phyloP scores from a whole-genome alignment of 2,113 vertebrate genomes.

The Trematocara variabile region DNA sequence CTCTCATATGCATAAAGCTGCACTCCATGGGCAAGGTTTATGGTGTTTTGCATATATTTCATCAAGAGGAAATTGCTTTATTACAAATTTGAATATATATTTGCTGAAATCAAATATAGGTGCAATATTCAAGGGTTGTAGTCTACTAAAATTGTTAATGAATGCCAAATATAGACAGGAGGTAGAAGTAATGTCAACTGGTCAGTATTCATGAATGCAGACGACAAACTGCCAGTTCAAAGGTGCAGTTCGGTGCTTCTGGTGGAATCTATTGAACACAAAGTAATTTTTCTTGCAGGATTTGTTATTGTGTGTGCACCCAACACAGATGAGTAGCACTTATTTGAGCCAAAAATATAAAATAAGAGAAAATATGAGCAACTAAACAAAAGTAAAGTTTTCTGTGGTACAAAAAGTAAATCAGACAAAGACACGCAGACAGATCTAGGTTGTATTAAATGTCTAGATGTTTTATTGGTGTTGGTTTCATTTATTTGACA shows the following conservation, averaged over 20 bases:
- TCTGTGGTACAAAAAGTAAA: not conserved
- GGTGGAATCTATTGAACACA: not conserved
- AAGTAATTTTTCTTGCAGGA: not conserved
- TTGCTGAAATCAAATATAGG: not conserved
- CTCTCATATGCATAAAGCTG: not conserved
- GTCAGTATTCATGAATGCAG: not conserved
- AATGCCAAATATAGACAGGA: not conserved
- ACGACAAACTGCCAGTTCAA: not conserved
- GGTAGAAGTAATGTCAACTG: not conserved
- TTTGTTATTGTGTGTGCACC: not conserved
- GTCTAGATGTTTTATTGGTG: slow-evolving; percentile 83
- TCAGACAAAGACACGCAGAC: slow-evolving; percentile 61
- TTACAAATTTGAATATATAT: not conserved
- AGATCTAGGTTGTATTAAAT: slow-evolving; percentile 77
- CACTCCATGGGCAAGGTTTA: not conserved
- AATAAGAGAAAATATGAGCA: not conserved
- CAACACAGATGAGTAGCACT: not conserved
- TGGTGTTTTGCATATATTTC: not conserved
- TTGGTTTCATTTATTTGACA: slow-evolving; percentile 76
- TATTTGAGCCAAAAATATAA: not conserved
- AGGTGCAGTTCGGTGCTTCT: not conserved
- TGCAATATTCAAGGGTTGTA: not conserved
- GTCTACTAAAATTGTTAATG: not conserved
- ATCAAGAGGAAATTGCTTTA: not conserved
- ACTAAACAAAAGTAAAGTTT: not conserved